Conservation (phyloP, 1,140 invertebrate genomes). For the Papilio aristodemus region DNA sequence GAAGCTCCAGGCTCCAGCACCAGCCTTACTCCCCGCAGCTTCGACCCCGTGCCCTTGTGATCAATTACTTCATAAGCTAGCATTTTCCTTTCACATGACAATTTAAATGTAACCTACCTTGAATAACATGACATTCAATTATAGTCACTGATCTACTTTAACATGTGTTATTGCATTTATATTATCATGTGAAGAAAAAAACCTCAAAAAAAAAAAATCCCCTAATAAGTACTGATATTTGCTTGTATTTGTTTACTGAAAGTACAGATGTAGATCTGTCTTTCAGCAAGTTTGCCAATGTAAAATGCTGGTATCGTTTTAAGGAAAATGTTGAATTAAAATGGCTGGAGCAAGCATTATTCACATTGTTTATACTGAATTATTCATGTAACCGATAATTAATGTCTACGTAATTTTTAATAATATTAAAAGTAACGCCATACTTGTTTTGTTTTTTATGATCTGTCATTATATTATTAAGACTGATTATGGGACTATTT, state of each 20-base stretch:
- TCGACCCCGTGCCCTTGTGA: slow-evolving; percentile 72
- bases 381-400: slow-evolving; percentile 78
- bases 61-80: slow-evolving; percentile 61
- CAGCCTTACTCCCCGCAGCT: slow-evolving; percentile 63
- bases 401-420: slow-evolving; percentile 79
- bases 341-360: slow-evolving; percentile 64
- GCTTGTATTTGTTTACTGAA: slow-evolving; percentile 58
- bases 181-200: slow-evolving; percentile 65
- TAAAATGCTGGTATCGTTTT: slow-evolving; percentile 52
- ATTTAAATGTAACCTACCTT: slow-evolving; percentile 48
- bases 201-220: slow-evolving; percentile 49
- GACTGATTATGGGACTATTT: background rate
- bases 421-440: slow-evolving; percentile 70
- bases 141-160: slow-evolving; percentile 29
- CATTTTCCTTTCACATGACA: slow-evolving; percentile 66
- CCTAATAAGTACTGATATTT: slow-evolving; percentile 58
- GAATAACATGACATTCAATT: slow-evolving; percentile 25
- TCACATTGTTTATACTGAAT: slow-evolving; percentile 76
- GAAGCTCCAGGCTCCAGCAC: slow-evolving; percentile 79
- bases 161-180: slow-evolving; percentile 44
- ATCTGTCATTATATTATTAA: slow-evolving; percentile 26
- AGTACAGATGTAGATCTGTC: slow-evolving; percentile 48
- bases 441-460: slow-evolving; percentile 44
- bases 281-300: slow-evolving; percentile 48
- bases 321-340: slow-evolving; percentile 59